Evolutionary conservation across 30 jellyfish, hydroid and myxozoan species (phyloP), one percentile per base, ranked within the genome.

Genomic region (Haliclystus octoradiatus): DNA sequence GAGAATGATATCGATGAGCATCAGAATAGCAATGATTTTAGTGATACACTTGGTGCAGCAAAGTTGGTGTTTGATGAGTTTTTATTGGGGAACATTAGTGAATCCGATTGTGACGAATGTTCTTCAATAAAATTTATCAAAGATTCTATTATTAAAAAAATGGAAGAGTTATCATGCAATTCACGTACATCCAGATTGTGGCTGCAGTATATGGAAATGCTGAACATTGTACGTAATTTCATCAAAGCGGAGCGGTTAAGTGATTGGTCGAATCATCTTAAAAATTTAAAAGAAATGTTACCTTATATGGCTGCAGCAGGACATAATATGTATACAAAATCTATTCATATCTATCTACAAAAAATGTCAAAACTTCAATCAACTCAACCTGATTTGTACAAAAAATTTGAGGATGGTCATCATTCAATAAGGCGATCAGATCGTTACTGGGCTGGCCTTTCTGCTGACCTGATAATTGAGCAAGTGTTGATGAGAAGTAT

Each of bases 381-480:
- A 5, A 9, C 14, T 40, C 57, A 40, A 5, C 57, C 57, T 19
- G 57, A 9, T 40, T 19, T 40, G 57, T 40, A 5, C 14, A 40
- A 40, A 19, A 9, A 40, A 19, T 40, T 40, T 19, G 14, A 40
- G 14, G 19, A 40, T 40, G 57, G 57, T 40, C 19, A 40, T 19
- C 57, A 40, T 40, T 5, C 19, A 19, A 40, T 40, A 9, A 68
- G 35, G 34, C 1, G 75, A 63, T 29, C 66, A 15, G 30, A 70
- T 3, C 31, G 49, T 4, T n/a, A 53, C 49, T 70, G 86, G 87
- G 34, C 64, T 53, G 92, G 92, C 2, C 14, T 78, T 47, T 78
- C 84, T 78, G 22, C 92, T 7, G 80, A 78, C 31, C 80, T 76
- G 49, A 81, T 76, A 28, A 76, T 66, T 31, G 81, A 76, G 26